Base-by-base conservation (phyloP, 1,140 invertebrate genomes). In the Hyles euphorbiae region DNA sequence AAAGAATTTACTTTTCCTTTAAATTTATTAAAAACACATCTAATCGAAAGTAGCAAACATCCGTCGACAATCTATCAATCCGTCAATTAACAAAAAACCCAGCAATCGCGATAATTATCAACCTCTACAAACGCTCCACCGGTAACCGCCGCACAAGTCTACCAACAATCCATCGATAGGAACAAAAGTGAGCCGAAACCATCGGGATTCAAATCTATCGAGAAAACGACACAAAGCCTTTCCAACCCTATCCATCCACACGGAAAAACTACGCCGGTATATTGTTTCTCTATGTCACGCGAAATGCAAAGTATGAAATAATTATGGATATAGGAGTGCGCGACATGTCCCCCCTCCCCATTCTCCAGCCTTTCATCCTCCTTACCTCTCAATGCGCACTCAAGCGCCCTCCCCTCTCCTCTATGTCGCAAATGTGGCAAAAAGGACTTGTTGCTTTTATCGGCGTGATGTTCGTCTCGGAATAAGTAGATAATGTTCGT, bases 361-460 rank as follows among this genome's bases (percentile, higher is more conserved):
- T 32, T 45, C 49, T 9, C 50, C 57, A 34, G 32, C 53, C 46
- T 44, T 59, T 46, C 56, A 36, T 59, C 40, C 34, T 54, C 44
- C 22, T 44, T 33, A 43, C 43, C 60, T 52, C 45, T 53, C 45
- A 43, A 59, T 59, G 46, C 48, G 47, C 60, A 45, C 52, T 52
- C 60, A 22, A 22, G 22, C 22, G 47, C 55, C 57, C 60, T 43
- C 61, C 57, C 48, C 55, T 40, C 55, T 40, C 51, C 48, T 32
- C 34, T 45, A 54, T 67, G 60, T 71, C 74, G 67, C 68, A 74
- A 82, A 83, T 74, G 72, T 78, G 68, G 69, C 65, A 75, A 79
- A 81, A 81, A 82, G 72, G 72, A 87, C 83, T 87, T 84, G 83
- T 87, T 87, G 81, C 83, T 83, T 78, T 40, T 80, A 76, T 82